Conservation (phyloP, 2,797 vertebrate genomes). For the Argentina silus region DNA sequence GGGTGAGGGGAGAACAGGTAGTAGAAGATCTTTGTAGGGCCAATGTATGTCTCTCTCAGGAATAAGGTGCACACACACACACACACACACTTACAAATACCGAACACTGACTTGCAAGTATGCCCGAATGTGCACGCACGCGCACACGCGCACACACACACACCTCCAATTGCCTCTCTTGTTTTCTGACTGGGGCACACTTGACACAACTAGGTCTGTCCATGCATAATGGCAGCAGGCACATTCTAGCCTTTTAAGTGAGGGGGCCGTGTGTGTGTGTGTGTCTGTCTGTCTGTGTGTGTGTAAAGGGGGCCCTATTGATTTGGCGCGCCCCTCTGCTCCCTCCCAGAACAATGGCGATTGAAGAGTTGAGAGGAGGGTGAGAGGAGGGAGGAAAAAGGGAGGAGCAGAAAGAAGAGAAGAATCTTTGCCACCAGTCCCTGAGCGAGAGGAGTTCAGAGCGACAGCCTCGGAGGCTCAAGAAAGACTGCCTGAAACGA, state of each 20-base stretch:
- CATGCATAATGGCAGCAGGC: slow-evolving; percentile 56
- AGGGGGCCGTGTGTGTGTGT: slow-evolving; percentile 19
- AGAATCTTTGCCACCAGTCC: too few relatives aligned
- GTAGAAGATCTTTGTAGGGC: too few relatives aligned
- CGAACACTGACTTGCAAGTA: neutral
- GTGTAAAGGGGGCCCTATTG: slow-evolving; percentile 51
- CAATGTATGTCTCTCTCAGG: too few relatives aligned
- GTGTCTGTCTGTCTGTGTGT: slow-evolving; percentile 13
- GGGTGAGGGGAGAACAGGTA: too few relatives aligned
- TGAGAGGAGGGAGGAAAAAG: slow-evolving; percentile 9
- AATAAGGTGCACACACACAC: too few relatives aligned
- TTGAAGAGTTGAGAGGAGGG: slow-evolving; percentile 54
- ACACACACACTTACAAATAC: neutral
- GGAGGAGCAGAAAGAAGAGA: neutral
- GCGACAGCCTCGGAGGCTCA: neutral
- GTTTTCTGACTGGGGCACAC: slow-evolving; percentile 33
- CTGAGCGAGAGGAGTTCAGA: too few relatives aligned
- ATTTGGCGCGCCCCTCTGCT: slow-evolving; percentile 66
- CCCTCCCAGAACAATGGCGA: slow-evolving; percentile 74
- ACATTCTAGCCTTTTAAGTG: slow-evolving; percentile 71
- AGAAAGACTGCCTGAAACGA: too few relatives aligned
- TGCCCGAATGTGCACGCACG: slow-evolving; percentile 26
- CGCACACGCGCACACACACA: neutral
- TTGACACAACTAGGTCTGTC: slow-evolving; percentile 62
- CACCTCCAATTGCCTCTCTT: neutral